These are phyloP conservation scores for Ptilorrhoa leucosticta DNA, from an alignment of 2,113 vertebrate species.

Conservation along the genomic window DNA sequence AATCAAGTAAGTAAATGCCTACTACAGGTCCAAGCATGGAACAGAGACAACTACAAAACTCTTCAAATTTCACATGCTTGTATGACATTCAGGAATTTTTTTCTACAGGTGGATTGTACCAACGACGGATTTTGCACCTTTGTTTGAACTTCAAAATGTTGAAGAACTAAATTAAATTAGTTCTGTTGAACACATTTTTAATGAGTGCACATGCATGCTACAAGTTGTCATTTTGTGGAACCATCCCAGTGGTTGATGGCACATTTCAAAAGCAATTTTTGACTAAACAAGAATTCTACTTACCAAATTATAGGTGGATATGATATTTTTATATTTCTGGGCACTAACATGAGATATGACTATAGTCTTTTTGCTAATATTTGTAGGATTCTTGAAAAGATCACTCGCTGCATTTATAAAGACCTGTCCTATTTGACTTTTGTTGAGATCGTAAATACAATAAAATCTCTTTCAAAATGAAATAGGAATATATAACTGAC, in stretches of 20 bases:
- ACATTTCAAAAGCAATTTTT: not conserved
- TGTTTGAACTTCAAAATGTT: not conserved
- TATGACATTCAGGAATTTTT: not conserved
- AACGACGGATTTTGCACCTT: not conserved
- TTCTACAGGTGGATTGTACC: not conserved
- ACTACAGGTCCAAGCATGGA: not conserved
- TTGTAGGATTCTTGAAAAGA: not conserved
- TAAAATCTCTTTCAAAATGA: not conserved
- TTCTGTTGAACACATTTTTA: not conserved
- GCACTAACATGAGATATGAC: not conserved
- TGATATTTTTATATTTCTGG: not conserved
- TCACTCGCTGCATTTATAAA: not conserved
- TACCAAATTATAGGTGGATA: not conserved
- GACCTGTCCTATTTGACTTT: not conserved
- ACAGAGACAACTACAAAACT: not conserved
- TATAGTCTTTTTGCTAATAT: not conserved
- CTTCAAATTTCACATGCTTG: not conserved
- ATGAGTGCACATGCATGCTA: fast-evolving
- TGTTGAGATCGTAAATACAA: not conserved
- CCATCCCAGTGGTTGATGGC: not conserved
- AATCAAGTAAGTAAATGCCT: not conserved
- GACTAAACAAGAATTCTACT: not conserved
- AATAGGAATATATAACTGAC: not conserved
- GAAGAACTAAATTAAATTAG: not conserved
- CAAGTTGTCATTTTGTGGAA: not conserved